A percentile compares a stretch with the other conserved stretches of the same genome.
phyloP scores from a whole-genome alignment of 2,888 invertebrate species.

The Acleris literana region DNA sequence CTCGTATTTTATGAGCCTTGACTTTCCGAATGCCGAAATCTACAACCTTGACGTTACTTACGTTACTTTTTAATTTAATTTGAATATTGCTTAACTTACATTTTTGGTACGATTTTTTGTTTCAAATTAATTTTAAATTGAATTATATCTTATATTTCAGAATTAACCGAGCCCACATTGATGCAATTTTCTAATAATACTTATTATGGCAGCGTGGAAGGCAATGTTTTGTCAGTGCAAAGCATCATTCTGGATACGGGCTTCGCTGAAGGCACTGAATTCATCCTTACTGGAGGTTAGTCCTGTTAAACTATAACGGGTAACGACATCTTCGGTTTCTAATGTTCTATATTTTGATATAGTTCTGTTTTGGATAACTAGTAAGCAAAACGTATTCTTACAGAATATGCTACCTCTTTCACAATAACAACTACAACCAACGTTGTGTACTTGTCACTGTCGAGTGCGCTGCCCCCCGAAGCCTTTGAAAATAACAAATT shows the following conservation, averaged over 20 bases:
- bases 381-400: constrained; percentile 38
- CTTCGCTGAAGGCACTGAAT: constrained; percentile 50
- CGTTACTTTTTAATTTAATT: too few species aligned
- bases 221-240: constrained; percentile 48
- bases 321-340: background rate
- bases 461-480: constrained; percentile 46
- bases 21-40: too few species aligned
- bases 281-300: constrained; percentile 58
- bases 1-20: too few species aligned
- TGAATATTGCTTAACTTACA: too few species aligned
- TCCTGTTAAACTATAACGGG: background rate
- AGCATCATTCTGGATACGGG: constrained; percentile 55
- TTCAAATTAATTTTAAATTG: too few species aligned
- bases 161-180: constrained; percentile 54
- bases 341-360: too few species aligned
- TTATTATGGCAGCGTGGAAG: constrained; percentile 54
- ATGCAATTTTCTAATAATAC: constrained; percentile 59
- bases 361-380: background rate
- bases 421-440: constrained; percentile 43
- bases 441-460: constrained; percentile 45
- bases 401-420: constrained; percentile 55
- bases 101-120: too few species aligned
- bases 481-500: constrained; percentile 48
- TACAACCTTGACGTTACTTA: too few species aligned
- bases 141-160: constrained; percentile 50